Percentiles rank a stretch among this genome's conserved stretches.
Evolutionary conservation across 2,113 vertebrate genomes (phyloP).

Genomic region (Diadophis punctatus): DNA sequence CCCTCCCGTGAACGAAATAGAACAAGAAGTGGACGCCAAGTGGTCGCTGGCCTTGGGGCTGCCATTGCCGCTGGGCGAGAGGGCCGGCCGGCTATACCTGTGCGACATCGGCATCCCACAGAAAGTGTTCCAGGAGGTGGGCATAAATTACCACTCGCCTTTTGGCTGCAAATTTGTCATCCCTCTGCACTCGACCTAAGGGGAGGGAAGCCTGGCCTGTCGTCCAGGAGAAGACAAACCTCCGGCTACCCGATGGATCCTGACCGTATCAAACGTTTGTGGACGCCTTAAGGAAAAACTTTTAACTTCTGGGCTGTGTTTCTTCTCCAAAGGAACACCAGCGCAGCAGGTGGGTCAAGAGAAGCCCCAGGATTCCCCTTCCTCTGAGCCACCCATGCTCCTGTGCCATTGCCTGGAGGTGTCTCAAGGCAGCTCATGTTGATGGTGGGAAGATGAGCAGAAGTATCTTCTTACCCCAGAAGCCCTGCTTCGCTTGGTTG

Average conservation of each 20-base stretch:
- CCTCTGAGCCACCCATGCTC: background rate
- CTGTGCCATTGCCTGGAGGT: conserved; percentile 37
- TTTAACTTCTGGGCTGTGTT: conserved; percentile 44
- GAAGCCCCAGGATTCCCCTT: background rate
- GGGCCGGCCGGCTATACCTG: conserved; percentile 87
- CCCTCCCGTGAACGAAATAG: conserved; percentile 82
- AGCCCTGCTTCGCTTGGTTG: conserved; percentile 19
- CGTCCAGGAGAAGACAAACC: background rate
- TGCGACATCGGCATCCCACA: conserved; percentile 95
- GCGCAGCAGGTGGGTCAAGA: conserved; percentile 13
- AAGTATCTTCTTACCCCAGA: conserved; percentile 32
- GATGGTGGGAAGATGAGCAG: background rate
- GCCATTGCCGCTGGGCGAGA: conserved; percentile 84
- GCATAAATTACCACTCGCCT: conserved; percentile 93
- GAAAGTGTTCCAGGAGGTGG: conserved; percentile 94
- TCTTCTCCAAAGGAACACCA: conserved; percentile 42
- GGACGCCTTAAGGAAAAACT: conserved; percentile 68
- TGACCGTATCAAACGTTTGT: conserved; percentile 25
- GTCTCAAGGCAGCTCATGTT: background rate
- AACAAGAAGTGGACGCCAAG: conserved; percentile 90
- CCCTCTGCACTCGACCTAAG: conserved; percentile 89
- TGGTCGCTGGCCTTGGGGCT: conserved; percentile 94
- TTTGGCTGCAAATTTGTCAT: conserved; percentile 98
- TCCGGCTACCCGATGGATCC: conserved; percentile 15
- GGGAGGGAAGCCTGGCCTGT: fast-evolving